A percentile compares a stretch with the other conserved stretches of the same genome.
phyloP scores from a whole-genome alignment of 2,888 invertebrate genomes.

The Acanthosepion lycidas region DNA sequence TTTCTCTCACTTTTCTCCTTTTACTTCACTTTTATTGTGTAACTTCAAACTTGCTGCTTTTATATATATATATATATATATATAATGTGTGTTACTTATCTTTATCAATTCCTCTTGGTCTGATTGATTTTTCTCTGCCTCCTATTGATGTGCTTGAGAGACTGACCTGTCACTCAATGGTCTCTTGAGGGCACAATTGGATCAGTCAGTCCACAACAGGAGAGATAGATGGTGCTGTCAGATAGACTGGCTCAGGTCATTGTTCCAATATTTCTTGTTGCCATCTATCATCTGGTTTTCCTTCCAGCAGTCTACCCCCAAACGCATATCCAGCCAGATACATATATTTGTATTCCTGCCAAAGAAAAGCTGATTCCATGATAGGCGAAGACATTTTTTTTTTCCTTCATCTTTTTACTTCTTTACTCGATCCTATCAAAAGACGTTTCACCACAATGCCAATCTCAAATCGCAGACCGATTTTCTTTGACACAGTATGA shows the following conservation, averaged over 20 bases:
- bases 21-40: background rate
- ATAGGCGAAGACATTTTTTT: background rate
- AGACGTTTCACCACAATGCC: background rate
- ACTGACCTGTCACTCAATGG: conserved; percentile 11
- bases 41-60: background rate
- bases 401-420: background rate
- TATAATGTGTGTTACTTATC: background rate
- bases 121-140: background rate
- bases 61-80: background rate
- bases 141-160: background rate
- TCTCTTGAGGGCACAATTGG: background rate
- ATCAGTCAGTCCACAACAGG: conserved; percentile 10
- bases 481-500: background rate
- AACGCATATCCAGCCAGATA: background rate
- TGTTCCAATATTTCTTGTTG: background rate
- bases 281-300: background rate
- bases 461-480: conserved; percentile 11
- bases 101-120: background rate
- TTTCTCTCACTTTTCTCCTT: background rate
- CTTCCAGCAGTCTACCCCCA: background rate
- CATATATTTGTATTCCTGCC: background rate
- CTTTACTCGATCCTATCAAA: background rate
- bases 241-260: background rate
- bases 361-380: background rate
- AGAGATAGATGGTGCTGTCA: background rate